Evolutionary conservation across 2,888 invertebrate species (phyloP), one percentile per base, ranked within the genome.

Genomic region (Apodemia zela): DNA sequence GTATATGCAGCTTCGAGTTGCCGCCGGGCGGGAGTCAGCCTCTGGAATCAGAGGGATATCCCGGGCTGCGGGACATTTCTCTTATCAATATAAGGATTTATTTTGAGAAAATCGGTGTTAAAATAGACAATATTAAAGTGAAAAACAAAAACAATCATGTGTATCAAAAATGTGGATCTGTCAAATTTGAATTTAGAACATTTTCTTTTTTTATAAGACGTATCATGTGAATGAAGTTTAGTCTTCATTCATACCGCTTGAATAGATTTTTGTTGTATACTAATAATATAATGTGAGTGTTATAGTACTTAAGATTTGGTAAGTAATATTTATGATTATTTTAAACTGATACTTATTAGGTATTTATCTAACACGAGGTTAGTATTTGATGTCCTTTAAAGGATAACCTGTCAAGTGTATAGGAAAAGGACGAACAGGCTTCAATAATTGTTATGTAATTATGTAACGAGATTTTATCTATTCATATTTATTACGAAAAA

Each of bases 1-100:
- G 77, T 72, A 67, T 87, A 87, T 73, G 88, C 72, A 85, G 87
- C 88, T 89, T 85, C 90, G 78, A 88, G 78, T 76, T 77, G 67
- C 75, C 70, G 70, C 66, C 79, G 77, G 75, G 76, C 78, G 75
- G 75, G 86, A 88, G 77, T 83, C 89, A 85, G 89, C 85, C 84
- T 84, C 89, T 79, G 85, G 77, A 82, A 75, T 84, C 81, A 80
- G 82, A 68, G 78, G 75, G 76, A 82, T 80, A 78, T 81, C 87
- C 86, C 85, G 83, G 86, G 80, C 76, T 73, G 72, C 75, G 75
- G 25, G 18, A 51, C 51, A 21, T 51, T 51, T 51, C 13, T 21
- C 21, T 51, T 15, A 42, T 51, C 21, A 51, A 13, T 25, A 51
- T 51, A 21, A 21, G 21, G 21, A 25, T 51, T 51, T 51, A 51